Conservation (phyloP, 2,888 invertebrate species). For the Calameuta filiformis region DNA sequence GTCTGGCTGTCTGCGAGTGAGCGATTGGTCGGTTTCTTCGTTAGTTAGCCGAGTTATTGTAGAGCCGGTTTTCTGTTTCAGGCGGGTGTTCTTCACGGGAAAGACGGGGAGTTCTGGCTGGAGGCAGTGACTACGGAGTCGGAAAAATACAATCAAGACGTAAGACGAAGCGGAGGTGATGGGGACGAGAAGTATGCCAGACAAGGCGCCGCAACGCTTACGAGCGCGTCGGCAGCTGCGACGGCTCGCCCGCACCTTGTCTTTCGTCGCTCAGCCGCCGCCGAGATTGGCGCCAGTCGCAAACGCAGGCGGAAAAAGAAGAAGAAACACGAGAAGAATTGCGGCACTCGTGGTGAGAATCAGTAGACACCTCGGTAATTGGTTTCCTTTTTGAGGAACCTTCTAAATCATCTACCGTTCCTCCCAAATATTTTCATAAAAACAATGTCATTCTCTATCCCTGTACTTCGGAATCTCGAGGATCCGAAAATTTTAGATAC, state of each 20-base stretch:
- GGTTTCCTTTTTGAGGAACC: too few relatives aligned
- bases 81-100: conserved; percentile 59
- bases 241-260: conserved; percentile 44
- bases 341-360: conserved; percentile 63
- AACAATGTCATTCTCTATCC: too few relatives aligned
- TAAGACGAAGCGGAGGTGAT: conserved; percentile 32
- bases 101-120: conserved; percentile 60
- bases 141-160: conserved; percentile 6
- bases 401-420: not conserved
- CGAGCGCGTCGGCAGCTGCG: conserved; percentile 26
- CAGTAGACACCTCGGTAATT: not conserved
- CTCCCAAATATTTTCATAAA: not conserved
- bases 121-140: conserved; percentile 54
- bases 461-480: too few relatives aligned
- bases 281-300: conserved; percentile 39
- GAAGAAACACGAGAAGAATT: conserved; percentile 67
- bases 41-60: conserved; percentile 35
- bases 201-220: conserved; percentile 20
- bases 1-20: too few relatives aligned
- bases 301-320: conserved; percentile 62
- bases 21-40: too few relatives aligned
- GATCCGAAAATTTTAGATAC: too few relatives aligned
- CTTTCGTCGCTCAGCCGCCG: conserved; percentile 37
- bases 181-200: not conserved
- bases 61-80: conserved; percentile 50